Conservation (phyloP, 2,113 vertebrate genomes). For the Atlantisia rogersi region DNA sequence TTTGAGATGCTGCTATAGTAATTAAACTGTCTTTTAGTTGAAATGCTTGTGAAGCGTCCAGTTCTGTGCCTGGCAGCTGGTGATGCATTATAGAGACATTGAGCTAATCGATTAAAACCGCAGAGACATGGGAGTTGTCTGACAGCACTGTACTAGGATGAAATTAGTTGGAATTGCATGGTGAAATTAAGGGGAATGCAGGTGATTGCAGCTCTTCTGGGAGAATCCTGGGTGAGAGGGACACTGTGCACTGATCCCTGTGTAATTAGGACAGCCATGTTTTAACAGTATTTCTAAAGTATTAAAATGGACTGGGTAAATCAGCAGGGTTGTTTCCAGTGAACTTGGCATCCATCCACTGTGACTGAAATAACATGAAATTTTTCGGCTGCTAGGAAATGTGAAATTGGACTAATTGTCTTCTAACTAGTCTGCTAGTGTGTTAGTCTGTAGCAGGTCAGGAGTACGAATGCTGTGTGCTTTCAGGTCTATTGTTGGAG, state of each 20-base stretch:
- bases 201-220: constrained; percentile 88
- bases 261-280: constrained; percentile 89
- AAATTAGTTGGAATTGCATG: constrained; percentile 94
- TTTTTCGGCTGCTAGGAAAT: constrained; percentile 88
- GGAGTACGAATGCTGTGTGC: background rate
- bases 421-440: constrained; percentile 81
- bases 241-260: constrained; percentile 84
- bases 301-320: constrained; percentile 84
- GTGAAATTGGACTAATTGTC: constrained; percentile 91
- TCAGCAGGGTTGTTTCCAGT: constrained; percentile 81
- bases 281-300: constrained; percentile 88
- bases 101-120: constrained; percentile 97
- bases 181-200: constrained; percentile 86
- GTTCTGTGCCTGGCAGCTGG: constrained; percentile 88
- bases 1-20: constrained; percentile 87
- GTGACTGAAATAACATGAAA: constrained; percentile 88
- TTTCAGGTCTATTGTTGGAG: background rate
- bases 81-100: constrained; percentile 94
- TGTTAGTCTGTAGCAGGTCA: constrained; percentile 69
- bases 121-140: constrained; percentile 93
- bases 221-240: constrained; percentile 84
- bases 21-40: constrained; percentile 90
- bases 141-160: constrained; percentile 92
- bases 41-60: constrained; percentile 84
- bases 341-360: constrained; percentile 88